A percentile compares a stretch with the other conserved stretches of the same genome.
Conservation (phyloP, 2,888 invertebrate species). For the Cecidostiba fungosa region DNA sequence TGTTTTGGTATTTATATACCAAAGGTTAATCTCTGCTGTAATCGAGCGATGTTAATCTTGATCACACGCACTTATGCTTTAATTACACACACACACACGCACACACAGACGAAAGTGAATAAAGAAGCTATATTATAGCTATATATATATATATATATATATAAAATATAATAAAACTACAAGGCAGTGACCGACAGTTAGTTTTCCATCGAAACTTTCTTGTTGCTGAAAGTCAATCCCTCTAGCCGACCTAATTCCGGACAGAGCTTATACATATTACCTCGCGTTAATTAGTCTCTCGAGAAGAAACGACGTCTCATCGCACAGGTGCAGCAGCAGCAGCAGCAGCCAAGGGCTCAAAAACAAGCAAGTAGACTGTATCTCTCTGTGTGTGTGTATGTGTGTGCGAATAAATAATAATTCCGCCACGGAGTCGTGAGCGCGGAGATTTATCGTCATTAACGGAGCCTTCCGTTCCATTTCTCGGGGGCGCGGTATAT, state of each 20-base stretch:
- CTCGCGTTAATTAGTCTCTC: neutral
- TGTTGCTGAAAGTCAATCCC: conserved; percentile 4
- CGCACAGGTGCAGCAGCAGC: neutral
- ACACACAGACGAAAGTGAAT: neutral
- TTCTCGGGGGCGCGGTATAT: conserved; percentile 65
- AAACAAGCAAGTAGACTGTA: neutral
- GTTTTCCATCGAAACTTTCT: neutral
- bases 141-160: neutral
- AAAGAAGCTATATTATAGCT: neutral
- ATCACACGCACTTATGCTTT: neutral
- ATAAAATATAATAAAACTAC: too few relatives aligned
- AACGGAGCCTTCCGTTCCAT: conserved; percentile 71
- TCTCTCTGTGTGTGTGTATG: neutral
- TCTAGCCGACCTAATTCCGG: neutral
- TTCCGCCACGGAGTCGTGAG: neutral
- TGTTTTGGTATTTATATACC: too few relatives aligned
- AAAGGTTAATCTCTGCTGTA: neutral
- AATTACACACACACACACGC: neutral
- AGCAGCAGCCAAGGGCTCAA: neutral
- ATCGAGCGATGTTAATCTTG: neutral
- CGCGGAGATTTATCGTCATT: conserved; percentile 55
- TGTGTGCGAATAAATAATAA: conserved; percentile 40
- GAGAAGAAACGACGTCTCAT: conserved; percentile 19
- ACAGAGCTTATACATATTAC: neutral
- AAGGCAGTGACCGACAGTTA: neutral